phyloP scores from a whole-genome alignment of 2,888 invertebrate species.

The Chrysotoxum bicinctum region DNA sequence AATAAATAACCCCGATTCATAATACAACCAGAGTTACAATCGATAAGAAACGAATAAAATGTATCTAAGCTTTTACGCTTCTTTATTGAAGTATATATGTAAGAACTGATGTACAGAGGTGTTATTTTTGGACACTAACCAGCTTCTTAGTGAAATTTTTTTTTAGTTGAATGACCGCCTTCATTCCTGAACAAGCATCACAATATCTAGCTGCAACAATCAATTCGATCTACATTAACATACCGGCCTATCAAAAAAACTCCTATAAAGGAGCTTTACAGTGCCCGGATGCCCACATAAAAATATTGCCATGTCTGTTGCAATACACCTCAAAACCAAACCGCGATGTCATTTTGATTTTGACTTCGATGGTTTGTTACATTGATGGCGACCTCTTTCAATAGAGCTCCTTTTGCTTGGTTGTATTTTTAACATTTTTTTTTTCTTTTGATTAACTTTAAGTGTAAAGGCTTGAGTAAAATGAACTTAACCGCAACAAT shows the following conservation, averaged over 20 bases:
- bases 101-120: neutral
- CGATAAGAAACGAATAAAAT: constrained; percentile 12
- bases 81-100: neutral
- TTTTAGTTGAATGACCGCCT: constrained; percentile 16
- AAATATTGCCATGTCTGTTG: neutral
- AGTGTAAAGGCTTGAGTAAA: neutral
- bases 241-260: constrained; percentile 32
- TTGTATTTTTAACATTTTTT: constrained; percentile 12
- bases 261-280: neutral
- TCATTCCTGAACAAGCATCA: neutral
- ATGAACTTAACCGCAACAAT: constrained; percentile 24
- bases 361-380: constrained; percentile 41
- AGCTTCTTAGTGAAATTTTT: constrained; percentile 7
- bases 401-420: constrained; percentile 12
- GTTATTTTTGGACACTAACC: constrained; percentile 9
- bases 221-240: constrained; percentile 25
- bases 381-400: constrained; percentile 38
- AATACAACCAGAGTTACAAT: neutral
- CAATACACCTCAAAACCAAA: constrained; percentile 31
- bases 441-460: constrained; percentile 40
- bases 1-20: constrained; percentile 6
- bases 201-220: constrained; percentile 16
- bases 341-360: constrained; percentile 56
- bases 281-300: constrained; percentile 34
- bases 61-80: neutral